Conservation (phyloP, 2,113 vertebrate species). For the Raja brachyura region DNA sequence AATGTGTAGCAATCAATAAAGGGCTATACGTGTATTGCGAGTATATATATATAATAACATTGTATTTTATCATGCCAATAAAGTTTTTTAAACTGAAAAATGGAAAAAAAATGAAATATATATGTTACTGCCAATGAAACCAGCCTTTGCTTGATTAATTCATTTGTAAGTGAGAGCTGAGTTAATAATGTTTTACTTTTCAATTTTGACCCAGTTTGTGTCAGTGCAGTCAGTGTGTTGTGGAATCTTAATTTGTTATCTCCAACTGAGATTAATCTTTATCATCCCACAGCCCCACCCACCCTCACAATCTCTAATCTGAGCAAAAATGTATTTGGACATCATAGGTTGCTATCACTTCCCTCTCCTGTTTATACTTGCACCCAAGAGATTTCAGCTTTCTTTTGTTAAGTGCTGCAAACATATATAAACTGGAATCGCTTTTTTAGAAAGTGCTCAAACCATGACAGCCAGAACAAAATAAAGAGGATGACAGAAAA, state of each 20-base stretch:
- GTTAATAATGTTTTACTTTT: slow-evolving; percentile 3
- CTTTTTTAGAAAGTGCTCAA: neutral
- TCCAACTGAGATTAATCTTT: neutral
- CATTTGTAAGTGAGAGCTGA: slow-evolving; percentile 11
- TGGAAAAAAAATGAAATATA: neutral
- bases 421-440: neutral
- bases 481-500: neutral
- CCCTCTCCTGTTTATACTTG: neutral
- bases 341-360: neutral
- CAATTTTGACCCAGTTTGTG: neutral
- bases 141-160: neutral
- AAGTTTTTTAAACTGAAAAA: too few relatives aligned
- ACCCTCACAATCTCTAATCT: neutral
- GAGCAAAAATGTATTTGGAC: neutral
- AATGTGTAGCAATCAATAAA: too few relatives aligned
- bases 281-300: neutral
- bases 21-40: too few relatives aligned
- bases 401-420: neutral
- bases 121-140: neutral
- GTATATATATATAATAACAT: too few relatives aligned
- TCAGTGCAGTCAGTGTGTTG: neutral
- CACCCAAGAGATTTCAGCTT: neutral
- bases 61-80: too few relatives aligned
- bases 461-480: neutral
- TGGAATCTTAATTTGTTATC: neutral